Base-by-base conservation (phyloP, 2,888 invertebrate species). In the Nomada ruficornis region DNA sequence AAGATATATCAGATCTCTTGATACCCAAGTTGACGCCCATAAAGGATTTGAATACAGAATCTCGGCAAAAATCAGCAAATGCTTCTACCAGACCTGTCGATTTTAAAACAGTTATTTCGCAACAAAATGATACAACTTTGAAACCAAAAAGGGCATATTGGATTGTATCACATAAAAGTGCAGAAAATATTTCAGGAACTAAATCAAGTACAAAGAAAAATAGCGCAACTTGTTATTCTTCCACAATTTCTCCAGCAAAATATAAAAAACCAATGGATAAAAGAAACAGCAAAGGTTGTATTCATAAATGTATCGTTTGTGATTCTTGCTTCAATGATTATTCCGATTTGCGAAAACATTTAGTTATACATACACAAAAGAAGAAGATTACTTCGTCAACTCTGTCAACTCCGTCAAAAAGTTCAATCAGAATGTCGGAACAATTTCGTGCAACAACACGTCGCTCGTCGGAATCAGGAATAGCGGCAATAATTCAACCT, bases 221-320 rank as follows among this genome's bases (percentile, higher is more conserved):
- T 29, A 44, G 9, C 2, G 13, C 60, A 20, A n/a, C 15, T 18
- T 18, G 3, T 23, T 18, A 11, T 54, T 59, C 65, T 47, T 10
- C 23, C 29, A n/a, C 7, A 4, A 9, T 36, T 26, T 59, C 26
- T 15, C 9, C 42, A 18, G 1, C 0, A 42, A 50, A 70, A 13
- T 0, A 18, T 15, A 54, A 60, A 2, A 75, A 75, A 55, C 2
- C 5, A 26, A n/a, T n/a, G 36, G 63, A 75, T 15, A 68, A 65
- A 10, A 52, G 54, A 60, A 59, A 72, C 10, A 44, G 10, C 10
- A 20, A 55, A 23, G 4, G 7, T 13, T 7, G 2, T 23, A 20
- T 0, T n/a, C 77, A 80, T 47, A 82, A 59, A 47, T 88, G 89
- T 59, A 64, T 67, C 4, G 64, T 59, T 23, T 89, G 88, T 52